phyloP scores from a whole-genome alignment of 2,888 invertebrate genomes.

The Ecdyonurus torrentis region DNA sequence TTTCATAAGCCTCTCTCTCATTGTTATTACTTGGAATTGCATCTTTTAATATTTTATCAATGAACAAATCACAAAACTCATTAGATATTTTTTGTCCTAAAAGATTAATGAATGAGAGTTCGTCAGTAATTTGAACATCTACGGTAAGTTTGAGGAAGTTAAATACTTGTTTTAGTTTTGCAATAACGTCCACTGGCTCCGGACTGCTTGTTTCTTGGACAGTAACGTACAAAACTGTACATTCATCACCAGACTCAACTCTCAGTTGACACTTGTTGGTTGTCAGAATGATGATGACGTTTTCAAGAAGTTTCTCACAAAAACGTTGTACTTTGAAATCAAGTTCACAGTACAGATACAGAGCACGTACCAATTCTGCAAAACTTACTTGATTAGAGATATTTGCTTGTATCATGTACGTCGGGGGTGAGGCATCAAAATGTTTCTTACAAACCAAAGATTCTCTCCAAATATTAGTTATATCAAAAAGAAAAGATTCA shows the following conservation, averaged over 20 bases:
- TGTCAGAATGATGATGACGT: constrained; percentile 40
- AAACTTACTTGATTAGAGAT: constrained; percentile 21
- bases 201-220: constrained; percentile 23
- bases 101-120: constrained; percentile 32
- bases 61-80: constrained; percentile 44
- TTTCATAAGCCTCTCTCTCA: constrained; percentile 46
- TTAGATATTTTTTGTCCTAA: constrained; percentile 32
- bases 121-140: constrained; percentile 28
- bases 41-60: constrained; percentile 53
- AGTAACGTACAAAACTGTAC: constrained; percentile 26
- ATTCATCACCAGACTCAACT: constrained; percentile 10
- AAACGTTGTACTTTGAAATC: constrained; percentile 36
- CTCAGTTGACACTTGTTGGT: constrained; percentile 29
- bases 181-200: constrained; percentile 34
- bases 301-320: constrained; percentile 36
- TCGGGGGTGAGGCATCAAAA: constrained; percentile 19
- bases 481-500: constrained; percentile 29
- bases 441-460: constrained; percentile 29
- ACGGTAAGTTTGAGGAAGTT: constrained; percentile 38
- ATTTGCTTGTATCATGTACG: constrained; percentile 30
- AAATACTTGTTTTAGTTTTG: constrained; percentile 38
- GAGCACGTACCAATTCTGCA: constrained; percentile 26
- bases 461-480: constrained; percentile 32
- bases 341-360: constrained; percentile 27
- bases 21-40: constrained; percentile 60